phyloP scores from a whole-genome alignment of 2,113 vertebrate species.

The Nymphicus hollandicus region DNA sequence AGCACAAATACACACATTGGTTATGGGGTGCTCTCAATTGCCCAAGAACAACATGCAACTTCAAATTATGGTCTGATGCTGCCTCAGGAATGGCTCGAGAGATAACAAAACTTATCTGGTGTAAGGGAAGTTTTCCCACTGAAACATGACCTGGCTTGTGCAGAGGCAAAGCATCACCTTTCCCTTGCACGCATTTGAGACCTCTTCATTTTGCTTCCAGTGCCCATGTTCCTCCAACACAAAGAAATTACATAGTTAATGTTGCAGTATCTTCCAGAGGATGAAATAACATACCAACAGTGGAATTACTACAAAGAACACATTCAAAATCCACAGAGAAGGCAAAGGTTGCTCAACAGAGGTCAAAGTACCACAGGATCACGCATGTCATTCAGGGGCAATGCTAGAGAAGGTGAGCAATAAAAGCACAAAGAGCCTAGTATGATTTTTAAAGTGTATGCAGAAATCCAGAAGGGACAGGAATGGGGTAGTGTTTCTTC shows the following conservation, averaged over 20 bases:
- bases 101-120: not conserved
- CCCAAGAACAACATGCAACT: not conserved
- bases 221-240: not conserved
- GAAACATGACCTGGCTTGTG: slow-evolving; percentile 18
- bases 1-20: not conserved
- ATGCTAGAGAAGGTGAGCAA: not conserved
- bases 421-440: not conserved
- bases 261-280: slow-evolving; percentile 19
- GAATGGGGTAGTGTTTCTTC: not conserved
- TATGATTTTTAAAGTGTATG: not conserved
- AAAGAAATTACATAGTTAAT: slow-evolving; percentile 29
- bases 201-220: not conserved
- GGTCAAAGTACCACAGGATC: not conserved
- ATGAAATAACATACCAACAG: slow-evolving; percentile 49
- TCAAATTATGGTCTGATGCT: not conserved
- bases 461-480: not conserved
- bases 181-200: not conserved
- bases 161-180: slow-evolving; percentile 15
- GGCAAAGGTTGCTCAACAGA: slow-evolving; percentile 1
- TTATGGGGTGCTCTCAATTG: not conserved
- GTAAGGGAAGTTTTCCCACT: slow-evolving; percentile 14
- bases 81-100: not conserved
- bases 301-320: slow-evolving; percentile 33
- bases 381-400: not conserved
- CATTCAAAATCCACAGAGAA: slow-evolving; percentile 36